Conservation (phyloP, 2,797 vertebrate species). For the Muraenolepis orangiensis region DNA sequence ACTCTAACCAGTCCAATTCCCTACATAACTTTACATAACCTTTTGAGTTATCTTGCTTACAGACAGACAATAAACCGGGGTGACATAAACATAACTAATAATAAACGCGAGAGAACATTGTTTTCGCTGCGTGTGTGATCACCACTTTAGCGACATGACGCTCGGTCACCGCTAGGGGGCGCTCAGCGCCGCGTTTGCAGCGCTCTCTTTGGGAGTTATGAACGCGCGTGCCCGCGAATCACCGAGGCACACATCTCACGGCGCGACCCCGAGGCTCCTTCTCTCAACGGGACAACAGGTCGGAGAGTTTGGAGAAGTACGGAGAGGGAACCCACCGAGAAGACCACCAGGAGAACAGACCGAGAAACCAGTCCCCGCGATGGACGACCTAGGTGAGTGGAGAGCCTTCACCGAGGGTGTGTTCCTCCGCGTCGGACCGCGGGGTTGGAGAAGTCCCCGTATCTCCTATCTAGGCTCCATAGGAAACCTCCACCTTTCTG, state of each 20-base stretch:
- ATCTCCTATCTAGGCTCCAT: conserved; percentile 25
- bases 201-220: not conserved
- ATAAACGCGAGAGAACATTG: not conserved
- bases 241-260: conserved; percentile 43
- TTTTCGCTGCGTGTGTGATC: not conserved
- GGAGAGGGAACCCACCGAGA: conserved; percentile 13
- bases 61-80: too few species aligned
- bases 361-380: conserved; percentile 36
- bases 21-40: too few species aligned
- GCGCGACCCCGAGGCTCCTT: conserved; percentile 52
- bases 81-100: too few species aligned
- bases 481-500: conserved; percentile 17
- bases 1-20: too few species aligned
- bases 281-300: conserved; percentile 28
- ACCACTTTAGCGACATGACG: not conserved
- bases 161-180: not conserved
- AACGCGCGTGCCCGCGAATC: conserved; percentile 42
- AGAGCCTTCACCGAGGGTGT: not conserved
- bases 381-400: conserved; percentile 77
- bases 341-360: conserved; percentile 1
- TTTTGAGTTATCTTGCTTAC: too few species aligned
- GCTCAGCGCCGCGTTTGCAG: not conserved
- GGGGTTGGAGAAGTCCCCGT: conserved; percentile 47
- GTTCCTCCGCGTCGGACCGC: conserved; percentile 30
- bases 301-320: conserved; percentile 49